These are phyloP conservation scores for Sus scrofa DNA, from an alignment of 2,113 vertebrate genomes.

Conservation along the genomic window DNA sequence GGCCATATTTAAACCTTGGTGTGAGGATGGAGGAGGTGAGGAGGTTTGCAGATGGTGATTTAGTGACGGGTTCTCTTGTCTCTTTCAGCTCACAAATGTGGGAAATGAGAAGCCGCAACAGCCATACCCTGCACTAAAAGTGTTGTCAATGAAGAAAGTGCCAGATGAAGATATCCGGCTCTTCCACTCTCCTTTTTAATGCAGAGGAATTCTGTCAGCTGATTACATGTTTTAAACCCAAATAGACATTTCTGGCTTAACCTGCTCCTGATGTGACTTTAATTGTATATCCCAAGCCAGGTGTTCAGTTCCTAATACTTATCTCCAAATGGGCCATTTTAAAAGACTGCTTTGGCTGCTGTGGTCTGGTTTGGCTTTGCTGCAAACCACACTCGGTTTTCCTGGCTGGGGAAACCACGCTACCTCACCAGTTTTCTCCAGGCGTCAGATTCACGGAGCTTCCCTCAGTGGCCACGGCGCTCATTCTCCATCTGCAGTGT, in stretches of 20 bases:
- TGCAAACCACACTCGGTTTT: background rate
- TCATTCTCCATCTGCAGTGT: conserved; percentile 4
- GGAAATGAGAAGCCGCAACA: conserved; percentile 5
- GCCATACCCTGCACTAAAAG: background rate
- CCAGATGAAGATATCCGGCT: conserved; percentile 13
- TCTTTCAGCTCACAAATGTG: conserved; percentile 7
- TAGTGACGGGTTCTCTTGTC: background rate
- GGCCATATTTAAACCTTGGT: background rate
- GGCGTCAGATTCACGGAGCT: background rate
- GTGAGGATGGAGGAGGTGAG: background rate
- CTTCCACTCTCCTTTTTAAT: conserved; percentile 29
- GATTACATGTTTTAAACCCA: conserved; percentile 70
- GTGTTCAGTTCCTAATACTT: conserved; percentile 67
- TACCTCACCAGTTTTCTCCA: conserved; percentile 4
- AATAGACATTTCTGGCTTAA: conserved; percentile 65
- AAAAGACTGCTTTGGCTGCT: conserved; percentile 27
- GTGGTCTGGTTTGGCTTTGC: background rate
- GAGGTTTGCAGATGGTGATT: background rate
- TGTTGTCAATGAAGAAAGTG: conserved; percentile 45
- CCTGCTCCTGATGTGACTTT: conserved; percentile 55
- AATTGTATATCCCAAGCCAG: conserved; percentile 75
- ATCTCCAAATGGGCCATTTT: conserved; percentile 41
- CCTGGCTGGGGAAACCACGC: background rate
- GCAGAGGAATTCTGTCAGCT: conserved; percentile 57
- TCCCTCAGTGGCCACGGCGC: background rate